These are phyloP conservation scores for Pao palembangensis DNA, from an alignment of 2,113 vertebrate genomes.

Conservation along the genomic window DNA sequence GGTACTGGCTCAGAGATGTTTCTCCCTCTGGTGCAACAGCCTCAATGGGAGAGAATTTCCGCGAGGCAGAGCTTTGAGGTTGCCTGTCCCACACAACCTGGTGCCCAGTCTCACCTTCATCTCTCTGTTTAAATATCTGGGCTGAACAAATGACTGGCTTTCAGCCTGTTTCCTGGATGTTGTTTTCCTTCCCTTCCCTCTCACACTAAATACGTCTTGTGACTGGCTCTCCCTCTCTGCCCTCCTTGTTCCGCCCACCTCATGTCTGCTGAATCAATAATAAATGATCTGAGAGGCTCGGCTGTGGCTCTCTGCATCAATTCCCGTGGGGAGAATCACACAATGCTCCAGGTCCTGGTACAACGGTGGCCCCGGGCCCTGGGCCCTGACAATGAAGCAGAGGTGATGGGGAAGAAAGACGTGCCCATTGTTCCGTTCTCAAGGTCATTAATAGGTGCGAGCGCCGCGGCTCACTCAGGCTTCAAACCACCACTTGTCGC, in stretches of 20 bases:
- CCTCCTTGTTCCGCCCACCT: conserved; percentile 23
- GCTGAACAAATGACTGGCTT: background rate
- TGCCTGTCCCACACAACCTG: conserved; percentile 7
- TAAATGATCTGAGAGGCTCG: conserved; percentile 51
- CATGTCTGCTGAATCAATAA: conserved; percentile 53
- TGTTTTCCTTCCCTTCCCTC: background rate
- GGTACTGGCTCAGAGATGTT: conserved; percentile 24
- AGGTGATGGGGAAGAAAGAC: conserved; percentile 19
- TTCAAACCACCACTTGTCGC: conserved; percentile 10
- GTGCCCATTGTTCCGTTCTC: conserved; percentile 44
- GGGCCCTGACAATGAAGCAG: conserved; percentile 20
- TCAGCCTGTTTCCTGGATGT: background rate
- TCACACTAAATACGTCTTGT: conserved; percentile 1
- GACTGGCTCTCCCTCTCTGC: conserved; percentile 14
- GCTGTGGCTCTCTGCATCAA: conserved; percentile 41
- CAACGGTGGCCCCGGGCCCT: conserved; percentile 19
- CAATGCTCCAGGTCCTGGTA: conserved; percentile 31
- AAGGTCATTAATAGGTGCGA: conserved; percentile 38
- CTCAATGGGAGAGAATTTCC: conserved; percentile 6
- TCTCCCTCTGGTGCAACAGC: conserved; percentile 43
- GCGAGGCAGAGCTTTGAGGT: conserved; percentile 36
- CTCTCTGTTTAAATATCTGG: background rate
- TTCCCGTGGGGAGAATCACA: conserved; percentile 35
- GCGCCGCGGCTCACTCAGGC: conserved; percentile 17
- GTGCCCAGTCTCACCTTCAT: conserved; percentile 5